phyloP scores from a whole-genome alignment of 30 jellyfish, hydroid and myxozoan genomes.

The Turritopsis dohrnii region DNA sequence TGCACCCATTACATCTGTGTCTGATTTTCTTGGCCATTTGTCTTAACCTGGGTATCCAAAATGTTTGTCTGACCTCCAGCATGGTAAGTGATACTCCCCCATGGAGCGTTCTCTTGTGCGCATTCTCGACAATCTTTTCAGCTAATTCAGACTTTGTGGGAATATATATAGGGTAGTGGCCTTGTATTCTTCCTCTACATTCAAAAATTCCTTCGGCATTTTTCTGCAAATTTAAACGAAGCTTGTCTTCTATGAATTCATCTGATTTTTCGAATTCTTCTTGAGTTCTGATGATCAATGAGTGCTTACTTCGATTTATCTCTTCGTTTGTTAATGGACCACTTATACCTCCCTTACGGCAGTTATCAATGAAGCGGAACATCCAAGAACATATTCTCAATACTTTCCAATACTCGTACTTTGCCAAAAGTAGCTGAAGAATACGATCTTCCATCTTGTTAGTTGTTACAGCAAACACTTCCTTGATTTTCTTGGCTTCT shows the following conservation, averaged over 20 bases:
- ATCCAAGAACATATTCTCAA: no score
- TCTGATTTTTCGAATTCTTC: conserved; percentile 10
- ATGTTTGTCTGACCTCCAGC: conserved; percentile 5
- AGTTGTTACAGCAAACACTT: conserved; percentile 3
- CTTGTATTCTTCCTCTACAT: conserved; percentile 40
- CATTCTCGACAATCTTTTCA: conserved; percentile 33
- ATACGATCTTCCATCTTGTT: no score
- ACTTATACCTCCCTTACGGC: no score
- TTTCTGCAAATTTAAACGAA: conserved; percentile 21
- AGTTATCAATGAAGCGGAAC: no score
- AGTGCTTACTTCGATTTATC: conserved; percentile 11
- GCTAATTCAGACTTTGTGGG: conserved; percentile 30
- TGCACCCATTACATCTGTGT: conserved; percentile 30
- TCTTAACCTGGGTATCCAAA: conserved; percentile 31
- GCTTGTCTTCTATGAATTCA: conserved; percentile 20
- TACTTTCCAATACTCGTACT: no score
- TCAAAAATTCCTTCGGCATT: conserved; percentile 26
- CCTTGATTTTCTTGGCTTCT: neutral
- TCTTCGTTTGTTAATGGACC: no score
- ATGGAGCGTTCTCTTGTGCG: conserved; percentile 20
- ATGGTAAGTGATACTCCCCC: conserved; percentile 15
- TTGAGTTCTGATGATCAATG: conserved; percentile 44
- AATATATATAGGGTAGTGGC: conserved; percentile 45
- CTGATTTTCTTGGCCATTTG: conserved; percentile 36
- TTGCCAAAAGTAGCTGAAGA: no score